Base-by-base conservation (phyloP, 2,888 invertebrate genomes). In the Notodonta ziczac region DNA sequence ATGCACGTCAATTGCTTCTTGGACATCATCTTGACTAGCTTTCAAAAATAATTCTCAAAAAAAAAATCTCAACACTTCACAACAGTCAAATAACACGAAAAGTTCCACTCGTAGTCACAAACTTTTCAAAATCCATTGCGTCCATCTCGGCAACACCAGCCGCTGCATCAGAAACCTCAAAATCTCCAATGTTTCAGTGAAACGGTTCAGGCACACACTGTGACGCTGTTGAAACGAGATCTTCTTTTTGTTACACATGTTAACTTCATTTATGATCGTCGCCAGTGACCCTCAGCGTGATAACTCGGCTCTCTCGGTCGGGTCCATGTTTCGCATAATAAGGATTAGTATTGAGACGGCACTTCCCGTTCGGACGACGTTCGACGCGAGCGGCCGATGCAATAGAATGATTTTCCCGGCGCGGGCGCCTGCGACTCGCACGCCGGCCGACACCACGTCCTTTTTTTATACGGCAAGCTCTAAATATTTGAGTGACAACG, bases 1-100 rank as follows among this genome's bases (percentile, higher is more conserved):
- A 97, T 94, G 73, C 96, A 95, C 70, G 97, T 94, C 94, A 97
- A 95, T 92, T 97, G 96, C 94, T 95, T 96, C 84, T 96, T 96
- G 86, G 97, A 96, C 97, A 97, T 97, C 94, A 94, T 95, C 88
- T 94, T 94, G 90, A 87, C 81, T 82, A 85, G 81, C 57, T 88
- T 65, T 69, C 69, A 56, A 69, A 69, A 63, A 75, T 60, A 57
- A 61, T 70, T 60, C 69, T 65, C 60, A 32, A 63, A 60, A 70
- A 66, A 60, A 70, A 59, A 67, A 75, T 72, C 57, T 62, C 57
- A 63, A 60, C 63, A 64, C 68, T 70, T 71, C 74, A 78, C 76
- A 79, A 81, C 85, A 81, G 76, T 77, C 56, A 46, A 32, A 60
- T 60, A 60, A 58, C 68, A 72, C 71, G 74, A 74, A 72, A 70